Evolutionary conservation across 2,113 vertebrate genomes (phyloP), one percentile per base, ranked within the genome.

Genomic region (Macquaria australasica): DNA sequence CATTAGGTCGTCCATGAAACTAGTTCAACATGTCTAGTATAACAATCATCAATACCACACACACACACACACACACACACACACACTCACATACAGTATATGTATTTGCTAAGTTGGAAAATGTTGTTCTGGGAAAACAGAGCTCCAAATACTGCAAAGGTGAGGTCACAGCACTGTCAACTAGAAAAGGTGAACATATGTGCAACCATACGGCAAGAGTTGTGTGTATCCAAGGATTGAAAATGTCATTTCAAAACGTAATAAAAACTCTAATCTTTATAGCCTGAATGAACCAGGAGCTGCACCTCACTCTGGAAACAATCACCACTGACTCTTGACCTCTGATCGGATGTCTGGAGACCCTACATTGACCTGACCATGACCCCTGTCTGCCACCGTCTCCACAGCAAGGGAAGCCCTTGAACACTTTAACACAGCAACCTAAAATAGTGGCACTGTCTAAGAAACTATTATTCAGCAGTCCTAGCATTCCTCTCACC

Each of bases 1-100:
- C 73, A 50, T 78, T 87, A 77, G 75, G 87, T 88, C 82, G 87
- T 88, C 91, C 84, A 84, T 86, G 77, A 90, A 94, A 90, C 79
- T 62, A 68, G 77, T 91, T 89, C 92, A 93, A 74, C 79, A 84
- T 91, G 91, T 89, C 79, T 50, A 53, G 76, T 87, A 62, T 64
- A 90, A 85, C 77, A 68, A 55, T 86, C 85, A 82, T 85, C 76
- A 63, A 43, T 77, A 74, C 80, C 82, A 71, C 84, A 88, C 73
- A 78, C 77, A 79, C 77, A 75, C 41, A 21, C 48, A 67, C n/a
- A 85, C 79, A 58, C 70, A 58, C 70, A 37, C 37, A 37, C 37
- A 37, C 39, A 39, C 7, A 39, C 39, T 7, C 39, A 39, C 39
- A 39, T 15, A 50, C n/a, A 25, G 4, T 16, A 16, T 28, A 58